phyloP scores from a whole-genome alignment of 2,888 invertebrate species.

The Eupithecia abbreviata region DNA sequence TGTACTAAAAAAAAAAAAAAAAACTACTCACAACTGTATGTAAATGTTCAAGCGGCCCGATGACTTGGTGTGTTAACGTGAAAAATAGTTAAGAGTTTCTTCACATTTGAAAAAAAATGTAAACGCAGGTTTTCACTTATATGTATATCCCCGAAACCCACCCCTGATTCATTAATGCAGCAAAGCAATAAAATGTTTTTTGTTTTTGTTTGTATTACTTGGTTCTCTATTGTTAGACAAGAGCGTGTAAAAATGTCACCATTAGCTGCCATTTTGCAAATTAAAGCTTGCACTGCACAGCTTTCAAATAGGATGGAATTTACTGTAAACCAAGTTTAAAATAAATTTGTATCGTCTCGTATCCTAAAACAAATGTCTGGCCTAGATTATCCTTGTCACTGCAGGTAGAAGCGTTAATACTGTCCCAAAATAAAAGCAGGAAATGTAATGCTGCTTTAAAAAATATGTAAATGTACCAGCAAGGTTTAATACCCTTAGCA shows the following conservation, averaged over 20 bases:
- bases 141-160: background rate
- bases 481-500: slow-evolving; percentile 46
- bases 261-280: background rate
- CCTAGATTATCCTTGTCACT: background rate
- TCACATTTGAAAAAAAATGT: too few species aligned
- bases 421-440: slow-evolving; percentile 12
- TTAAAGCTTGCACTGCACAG: background rate
- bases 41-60: too few species aligned
- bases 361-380: background rate
- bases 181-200: background rate
- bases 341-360: background rate
- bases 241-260: background rate
- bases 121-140: background rate
- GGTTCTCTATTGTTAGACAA: background rate
- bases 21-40: too few species aligned
- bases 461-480: slow-evolving; percentile 43
- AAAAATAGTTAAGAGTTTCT: background rate
- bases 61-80: background rate
- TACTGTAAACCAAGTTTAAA: background rate
- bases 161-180: background rate
- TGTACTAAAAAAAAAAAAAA: too few species aligned
- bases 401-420: background rate
- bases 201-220: background rate
- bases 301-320: background rate
- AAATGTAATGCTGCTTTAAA: slow-evolving; percentile 34